Base-by-base conservation (phyloP, 2,888 invertebrate genomes). In the Leptopterna dolabrata region DNA sequence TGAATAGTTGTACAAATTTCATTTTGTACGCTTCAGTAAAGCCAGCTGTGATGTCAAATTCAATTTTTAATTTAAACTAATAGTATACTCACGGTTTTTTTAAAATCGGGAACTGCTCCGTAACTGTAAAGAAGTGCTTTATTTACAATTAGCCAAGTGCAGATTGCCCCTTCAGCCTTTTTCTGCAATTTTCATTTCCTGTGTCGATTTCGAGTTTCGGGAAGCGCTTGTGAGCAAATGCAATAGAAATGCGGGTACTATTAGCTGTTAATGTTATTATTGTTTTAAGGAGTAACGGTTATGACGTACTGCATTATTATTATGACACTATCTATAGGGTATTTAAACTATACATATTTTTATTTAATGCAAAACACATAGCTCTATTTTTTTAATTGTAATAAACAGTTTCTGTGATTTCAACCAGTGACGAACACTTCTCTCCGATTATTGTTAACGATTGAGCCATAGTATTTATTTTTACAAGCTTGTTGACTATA, bases 31-130 rank as follows among this genome's bases (percentile, higher is more conserved):
- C 45, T 85, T 85, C 47, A 41, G 85, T 88, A 85, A 88, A 86
- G 87, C 87, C 81, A 88, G 82, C 88, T 88, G 88, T 88, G 88
- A 88, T 88, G 87, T 81, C 87, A 86, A 76, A 87, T 87, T 88
- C 86, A 87, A 88, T 87, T 88, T 86, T 88, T 71, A 70, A 36
- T 85, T 85, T 45, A 85, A 70, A 45, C 27, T 43, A 73, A 30
- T 51, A 30, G 51, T 29, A 30, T 45, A 30, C 73, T 16, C 29
- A 16, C 55, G 24, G 24, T 63, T 81, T n/a, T n/a, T 63, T 81
- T 45, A 0, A 13, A 24, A 27, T 55, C 47, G 81, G 45, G 41
- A 73, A 55, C 71, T 45, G 73, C 73, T 85, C 76, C 73, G 85
- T 71, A 85, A 83, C 70, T 70, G 83, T 41, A 83, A 85, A 45